Percentiles rank a stretch among this genome's conserved stretches.
Evolutionary conservation across 2,113 vertebrate genomes (phyloP).

Genomic region (Zeus faber): DNA sequence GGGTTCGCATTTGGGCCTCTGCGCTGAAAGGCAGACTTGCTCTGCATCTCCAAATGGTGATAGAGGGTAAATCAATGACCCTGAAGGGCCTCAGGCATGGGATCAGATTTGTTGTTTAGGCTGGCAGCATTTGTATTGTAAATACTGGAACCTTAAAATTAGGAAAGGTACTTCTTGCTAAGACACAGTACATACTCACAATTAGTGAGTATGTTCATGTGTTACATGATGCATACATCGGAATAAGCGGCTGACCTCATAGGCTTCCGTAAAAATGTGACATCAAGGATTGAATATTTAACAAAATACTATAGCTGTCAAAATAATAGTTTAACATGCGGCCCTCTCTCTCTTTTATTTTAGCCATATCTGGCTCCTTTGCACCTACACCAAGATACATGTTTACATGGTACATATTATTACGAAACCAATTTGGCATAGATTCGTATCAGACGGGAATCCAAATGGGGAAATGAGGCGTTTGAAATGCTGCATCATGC

Average conservation of each 20-base stretch:
- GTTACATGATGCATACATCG: too few relatives aligned
- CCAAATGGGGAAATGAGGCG: background rate
- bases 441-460: background rate
- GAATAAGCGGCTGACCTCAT: background rate
- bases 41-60: conserved; percentile 45
- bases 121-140: conserved; percentile 11
- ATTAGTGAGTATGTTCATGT: too few relatives aligned
- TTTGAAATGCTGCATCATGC: background rate
- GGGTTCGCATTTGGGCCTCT: conserved; percentile 39
- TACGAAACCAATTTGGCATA: too few relatives aligned
- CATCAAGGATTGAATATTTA: background rate
- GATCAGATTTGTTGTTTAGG: conserved; percentile 40
- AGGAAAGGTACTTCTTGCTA: too few relatives aligned
- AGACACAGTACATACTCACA: too few relatives aligned
- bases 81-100: conserved; percentile 27
- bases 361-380: too few relatives aligned
- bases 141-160: conserved; percentile 19
- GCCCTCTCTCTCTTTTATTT: too few relatives aligned
- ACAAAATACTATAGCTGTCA: too few relatives aligned
- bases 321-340: background rate
- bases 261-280: background rate
- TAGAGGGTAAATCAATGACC: conserved; percentile 54
- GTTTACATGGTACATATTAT: too few relatives aligned
- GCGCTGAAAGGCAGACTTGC: conserved; percentile 48
- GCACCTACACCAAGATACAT: too few relatives aligned